Conservation (phyloP, 2,888 invertebrate species). For the Ptychoptera contaminata region DNA sequence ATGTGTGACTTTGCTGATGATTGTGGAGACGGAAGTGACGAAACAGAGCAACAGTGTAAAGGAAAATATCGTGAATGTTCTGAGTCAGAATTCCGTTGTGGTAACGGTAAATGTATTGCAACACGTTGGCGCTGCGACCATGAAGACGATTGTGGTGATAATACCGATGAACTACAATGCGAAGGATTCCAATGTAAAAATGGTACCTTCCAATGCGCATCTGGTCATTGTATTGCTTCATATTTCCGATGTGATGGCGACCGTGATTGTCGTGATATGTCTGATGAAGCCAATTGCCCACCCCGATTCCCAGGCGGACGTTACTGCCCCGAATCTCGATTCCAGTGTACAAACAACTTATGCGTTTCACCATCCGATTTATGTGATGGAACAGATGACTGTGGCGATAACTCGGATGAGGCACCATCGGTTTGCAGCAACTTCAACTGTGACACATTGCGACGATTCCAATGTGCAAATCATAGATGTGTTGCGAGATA, state of each 20-base stretch:
- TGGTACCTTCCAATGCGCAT: constrained; percentile 80
- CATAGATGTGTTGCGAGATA: constrained; percentile 73
- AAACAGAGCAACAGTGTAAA: constrained; percentile 64
- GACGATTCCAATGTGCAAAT: constrained; percentile 80
- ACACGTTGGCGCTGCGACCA: constrained; percentile 89
- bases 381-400: constrained; percentile 88
- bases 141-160: constrained; percentile 93
- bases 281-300: constrained; percentile 79
- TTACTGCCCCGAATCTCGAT: constrained; percentile 78
- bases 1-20: constrained; percentile 94
- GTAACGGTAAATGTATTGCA: constrained; percentile 80
- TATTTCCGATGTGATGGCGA: constrained; percentile 83
- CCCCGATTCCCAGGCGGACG: constrained; percentile 75
- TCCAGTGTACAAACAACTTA: constrained; percentile 82
- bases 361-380: constrained; percentile 81
- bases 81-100: constrained; percentile 80
- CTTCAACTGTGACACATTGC: constrained; percentile 69
- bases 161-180: constrained; percentile 76
- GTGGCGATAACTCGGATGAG: constrained; percentile 85
- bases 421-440: constrained; percentile 61
- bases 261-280: constrained; percentile 75
- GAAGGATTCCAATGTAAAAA: constrained; percentile 73
- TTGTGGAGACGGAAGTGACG: constrained; percentile 90
- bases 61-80: constrained; percentile 78
- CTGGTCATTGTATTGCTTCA: constrained; percentile 83